Conservation (phyloP, 2,113 vertebrate genomes). For the Etheostoma spectabile region DNA sequence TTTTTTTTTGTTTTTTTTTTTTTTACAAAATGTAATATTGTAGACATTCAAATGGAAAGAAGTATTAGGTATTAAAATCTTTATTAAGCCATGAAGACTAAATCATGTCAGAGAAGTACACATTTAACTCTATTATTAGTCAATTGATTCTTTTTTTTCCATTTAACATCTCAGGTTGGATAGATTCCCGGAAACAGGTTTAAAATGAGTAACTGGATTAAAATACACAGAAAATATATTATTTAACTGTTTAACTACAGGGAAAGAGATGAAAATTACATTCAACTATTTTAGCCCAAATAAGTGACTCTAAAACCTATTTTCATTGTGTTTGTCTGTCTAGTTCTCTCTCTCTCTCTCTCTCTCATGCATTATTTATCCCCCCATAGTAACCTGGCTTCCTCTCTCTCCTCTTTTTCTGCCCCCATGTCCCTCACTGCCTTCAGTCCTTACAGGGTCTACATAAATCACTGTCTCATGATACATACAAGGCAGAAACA, state of each 20-base stretch:
- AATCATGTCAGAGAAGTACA: too few species aligned
- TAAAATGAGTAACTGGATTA: background rate
- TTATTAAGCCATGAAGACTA: too few species aligned
- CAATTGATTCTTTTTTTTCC: too few species aligned
- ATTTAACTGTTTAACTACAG: too few species aligned
- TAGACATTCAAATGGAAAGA: too few species aligned
- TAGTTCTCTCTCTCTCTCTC: background rate
- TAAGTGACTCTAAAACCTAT: conserved; percentile 34
- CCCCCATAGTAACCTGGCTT: conserved; percentile 42
- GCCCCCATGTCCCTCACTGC: conserved; percentile 29
- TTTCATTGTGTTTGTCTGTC: conserved; percentile 27
- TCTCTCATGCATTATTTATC: conserved; percentile 71
- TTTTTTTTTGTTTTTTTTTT: background rate
- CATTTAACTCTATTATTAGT: too few species aligned
- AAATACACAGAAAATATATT: background rate
- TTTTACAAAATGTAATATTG: background rate
- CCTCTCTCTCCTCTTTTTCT: conserved; percentile 32
- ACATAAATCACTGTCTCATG: conserved; percentile 46
- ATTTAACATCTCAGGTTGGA: background rate
- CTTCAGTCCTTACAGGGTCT: conserved; percentile 10
- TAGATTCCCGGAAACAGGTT: background rate
- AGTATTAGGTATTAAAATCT: too few species aligned
- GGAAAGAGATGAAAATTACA: conserved; percentile 11
- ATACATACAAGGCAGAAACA: background rate
- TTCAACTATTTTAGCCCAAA: conserved; percentile 26